Percentiles rank a stretch among this genome's conserved stretches.
These are phyloP conservation scores for Rhinichthys klamathensis DNA, from an alignment of 2,113 vertebrate species.

Conservation along the genomic window DNA sequence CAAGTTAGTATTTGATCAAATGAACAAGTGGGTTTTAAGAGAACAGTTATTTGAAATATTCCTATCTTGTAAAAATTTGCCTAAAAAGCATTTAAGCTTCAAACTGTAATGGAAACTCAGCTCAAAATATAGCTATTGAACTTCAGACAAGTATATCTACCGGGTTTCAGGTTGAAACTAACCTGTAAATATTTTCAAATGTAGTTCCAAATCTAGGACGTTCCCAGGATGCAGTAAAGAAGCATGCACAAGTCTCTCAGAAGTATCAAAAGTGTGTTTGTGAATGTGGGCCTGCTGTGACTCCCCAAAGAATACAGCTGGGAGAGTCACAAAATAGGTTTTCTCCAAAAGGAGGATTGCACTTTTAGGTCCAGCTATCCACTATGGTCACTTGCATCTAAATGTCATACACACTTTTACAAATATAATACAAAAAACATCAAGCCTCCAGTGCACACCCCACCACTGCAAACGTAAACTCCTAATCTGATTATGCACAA, in stretches of 20 bases:
- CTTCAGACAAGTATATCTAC: slow-evolving; percentile 39
- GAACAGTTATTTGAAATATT: slow-evolving; percentile 20
- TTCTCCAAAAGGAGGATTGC: slow-evolving; percentile 49
- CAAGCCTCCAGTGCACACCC: slow-evolving; percentile 23
- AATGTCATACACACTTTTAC: slow-evolving; percentile 37
- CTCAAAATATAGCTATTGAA: slow-evolving; percentile 25
- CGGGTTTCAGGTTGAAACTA: slow-evolving; percentile 34
- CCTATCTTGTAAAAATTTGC: slow-evolving; percentile 20
- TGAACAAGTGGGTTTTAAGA: slow-evolving; percentile 26
- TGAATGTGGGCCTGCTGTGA: slow-evolving; percentile 21
- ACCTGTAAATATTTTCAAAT: slow-evolving; percentile 26
- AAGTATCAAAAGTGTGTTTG: slow-evolving; percentile 38
- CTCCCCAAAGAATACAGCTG: background rate
- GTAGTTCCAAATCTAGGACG: slow-evolving; percentile 36
- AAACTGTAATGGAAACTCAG: slow-evolving; percentile 14
- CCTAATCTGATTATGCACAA: slow-evolving; percentile 36
- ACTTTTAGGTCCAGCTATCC: slow-evolving; percentile 44
- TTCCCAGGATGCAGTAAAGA: slow-evolving; percentile 30
- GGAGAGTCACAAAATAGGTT: slow-evolving; percentile 21
- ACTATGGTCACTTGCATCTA: slow-evolving; percentile 36
- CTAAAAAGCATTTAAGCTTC: slow-evolving; percentile 24
- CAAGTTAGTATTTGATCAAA: slow-evolving; percentile 41
- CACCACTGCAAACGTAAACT: slow-evolving; percentile 34
- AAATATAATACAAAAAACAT: slow-evolving; percentile 36
- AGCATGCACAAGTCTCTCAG: slow-evolving; percentile 34